Evolutionary conservation across 37 sponge, comb jelly and placozoan genomes (phyloP), one percentile per base, ranked within the genome.

Genomic region (Theonella swinhoei): DNA sequence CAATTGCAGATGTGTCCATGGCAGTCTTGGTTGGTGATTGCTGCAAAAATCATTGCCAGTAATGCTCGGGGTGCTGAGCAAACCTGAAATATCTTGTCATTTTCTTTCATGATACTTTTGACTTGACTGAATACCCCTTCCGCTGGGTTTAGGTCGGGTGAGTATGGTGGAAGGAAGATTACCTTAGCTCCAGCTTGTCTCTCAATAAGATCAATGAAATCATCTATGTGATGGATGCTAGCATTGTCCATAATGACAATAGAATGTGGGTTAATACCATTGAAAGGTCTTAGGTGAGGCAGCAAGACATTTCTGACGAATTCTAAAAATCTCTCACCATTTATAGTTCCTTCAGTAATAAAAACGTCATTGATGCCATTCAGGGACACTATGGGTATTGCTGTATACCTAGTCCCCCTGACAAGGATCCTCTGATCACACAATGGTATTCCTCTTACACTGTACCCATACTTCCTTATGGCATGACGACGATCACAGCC

Each of bases 311-410:
- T 39, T 33, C 40, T 11, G 19, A 80, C 71, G 42, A 80, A 80
- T 23, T 80, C 71, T 25, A 29, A 26, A 42, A 40, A 68, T 24
- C 39, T 68, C 31, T 70, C 81, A 20, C 67, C 79, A 38, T 78
- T 78, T 11, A 63, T 39, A 65, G 79, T 64, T 39, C 79, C 79
- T 36, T 78, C 79, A 37, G 65, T 62, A n/a, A 64, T 22, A 5
- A 35, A 63, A n/a, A 38, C 60, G 65, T 78, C 79, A 64, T 78
- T 20, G 60, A 78, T 64, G 9, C 79, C 65, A 74, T 74, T 30
- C 23, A 74, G 36, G 3, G 67, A 64, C 36, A 78, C 34, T 24
- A 62, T 36, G 11, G 66, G 66, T 78, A 64, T 34, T 28, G 79
- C 79, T 36, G 79, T 64, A 35, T 64, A 64, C 33, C 79, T 30